Conservation (phyloP, 2,113 vertebrate species). For the Gorsachius goisagi region DNA sequence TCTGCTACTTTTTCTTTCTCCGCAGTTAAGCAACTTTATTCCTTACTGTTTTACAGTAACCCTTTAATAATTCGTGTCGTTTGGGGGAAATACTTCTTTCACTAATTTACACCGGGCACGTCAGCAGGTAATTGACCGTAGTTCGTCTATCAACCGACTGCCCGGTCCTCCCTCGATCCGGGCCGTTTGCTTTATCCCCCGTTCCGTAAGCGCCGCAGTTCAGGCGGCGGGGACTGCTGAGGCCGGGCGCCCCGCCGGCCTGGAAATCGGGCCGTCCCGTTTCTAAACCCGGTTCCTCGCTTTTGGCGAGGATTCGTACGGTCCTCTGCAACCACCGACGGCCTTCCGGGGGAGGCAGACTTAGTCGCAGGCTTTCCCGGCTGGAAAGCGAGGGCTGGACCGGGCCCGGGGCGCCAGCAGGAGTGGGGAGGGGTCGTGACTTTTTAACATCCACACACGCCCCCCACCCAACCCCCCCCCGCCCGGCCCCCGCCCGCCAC, state of each 20-base stretch:
- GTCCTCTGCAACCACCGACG: not conserved
- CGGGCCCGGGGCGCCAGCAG: too few species aligned
- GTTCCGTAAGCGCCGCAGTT: rapidly evolving
- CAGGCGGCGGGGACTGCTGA: not conserved
- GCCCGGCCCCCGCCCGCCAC: too few species aligned
- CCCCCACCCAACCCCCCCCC: too few species aligned
- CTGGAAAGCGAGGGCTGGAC: too few species aligned
- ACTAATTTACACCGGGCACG: rapidly evolving
- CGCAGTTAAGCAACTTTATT: not conserved
- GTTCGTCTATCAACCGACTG: not conserved
- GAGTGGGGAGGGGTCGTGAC: not conserved
- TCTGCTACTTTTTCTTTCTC: not conserved
- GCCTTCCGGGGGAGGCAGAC: not conserved
- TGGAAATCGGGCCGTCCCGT: not conserved
- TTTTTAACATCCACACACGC: not conserved
- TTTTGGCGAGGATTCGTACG: not conserved
- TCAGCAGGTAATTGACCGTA: rapidly evolving
- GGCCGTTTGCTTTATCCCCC: not conserved
- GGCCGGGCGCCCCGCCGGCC: not conserved
- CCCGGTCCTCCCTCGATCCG: too few species aligned
- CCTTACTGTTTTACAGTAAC: not conserved
- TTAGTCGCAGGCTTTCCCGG: not conserved
- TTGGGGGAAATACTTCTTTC: not conserved
- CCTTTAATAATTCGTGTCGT: not conserved
- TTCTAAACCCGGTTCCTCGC: too few species aligned